Conservation (phyloP, 1,140 invertebrate species). For the Philotrypesis tridentata region DNA sequence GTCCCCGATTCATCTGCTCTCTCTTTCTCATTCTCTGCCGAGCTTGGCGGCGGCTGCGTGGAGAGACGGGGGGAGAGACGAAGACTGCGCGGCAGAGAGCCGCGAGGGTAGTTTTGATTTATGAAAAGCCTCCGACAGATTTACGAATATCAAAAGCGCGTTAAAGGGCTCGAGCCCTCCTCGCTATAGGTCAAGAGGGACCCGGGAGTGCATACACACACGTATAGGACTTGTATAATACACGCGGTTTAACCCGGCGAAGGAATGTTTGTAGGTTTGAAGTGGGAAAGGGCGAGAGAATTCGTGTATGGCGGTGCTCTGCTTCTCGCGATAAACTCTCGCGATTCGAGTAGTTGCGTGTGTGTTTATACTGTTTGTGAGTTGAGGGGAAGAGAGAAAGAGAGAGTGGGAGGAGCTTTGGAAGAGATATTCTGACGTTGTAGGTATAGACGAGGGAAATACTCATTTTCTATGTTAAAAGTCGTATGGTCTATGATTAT, state of each 20-base stretch:
- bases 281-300: background rate
- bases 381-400: no score
- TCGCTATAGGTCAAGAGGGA: slow-evolving; percentile 53
- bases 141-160: slow-evolving; percentile 73
- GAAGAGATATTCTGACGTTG: background rate
- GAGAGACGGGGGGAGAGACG: no score
- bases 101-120: slow-evolving; percentile 71
- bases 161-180: slow-evolving; percentile 62
- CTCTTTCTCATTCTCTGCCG: no score
- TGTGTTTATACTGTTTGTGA: slow-evolving; percentile 2
- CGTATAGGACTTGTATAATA: background rate
- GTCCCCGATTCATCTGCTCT: background rate
- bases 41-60: no score
- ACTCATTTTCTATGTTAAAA: no score
- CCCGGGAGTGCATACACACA: background rate
- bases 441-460: no score
- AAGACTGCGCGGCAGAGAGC: background rate
- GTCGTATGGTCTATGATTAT: no score
- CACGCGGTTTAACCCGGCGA: no score
- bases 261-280: background rate
- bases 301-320: background rate
- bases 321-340: background rate
- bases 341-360: background rate
- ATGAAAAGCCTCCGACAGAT: slow-evolving; percentile 71
- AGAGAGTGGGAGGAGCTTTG: background rate